Conservation (phyloP, 1,140 invertebrate genomes). For the Cyclargus thomasi region DNA sequence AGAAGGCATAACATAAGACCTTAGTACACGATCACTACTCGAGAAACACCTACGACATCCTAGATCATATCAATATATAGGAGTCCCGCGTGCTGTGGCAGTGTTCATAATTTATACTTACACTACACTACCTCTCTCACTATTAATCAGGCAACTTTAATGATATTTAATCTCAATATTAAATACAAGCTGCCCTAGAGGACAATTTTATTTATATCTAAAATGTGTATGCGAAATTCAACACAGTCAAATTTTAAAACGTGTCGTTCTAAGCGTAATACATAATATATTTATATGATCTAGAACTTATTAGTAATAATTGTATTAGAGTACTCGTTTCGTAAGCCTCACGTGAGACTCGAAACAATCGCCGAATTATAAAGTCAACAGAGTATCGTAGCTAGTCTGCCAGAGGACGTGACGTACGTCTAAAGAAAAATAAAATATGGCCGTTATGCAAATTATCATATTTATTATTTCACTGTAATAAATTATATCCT, state of each 20-base stretch:
- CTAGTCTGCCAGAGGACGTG: neutral
- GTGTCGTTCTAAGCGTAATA: slow-evolving; percentile 24
- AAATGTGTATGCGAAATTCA: slow-evolving; percentile 19
- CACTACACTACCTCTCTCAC: slow-evolving; percentile 67
- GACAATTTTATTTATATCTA: slow-evolving; percentile 31
- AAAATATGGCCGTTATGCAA: slow-evolving; percentile 11
- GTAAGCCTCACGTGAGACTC: neutral
- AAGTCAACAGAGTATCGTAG: neutral
- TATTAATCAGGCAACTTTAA: slow-evolving; percentile 59
- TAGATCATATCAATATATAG: slow-evolving; percentile 74
- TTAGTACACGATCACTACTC: slow-evolving; percentile 72
- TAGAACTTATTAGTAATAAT: slow-evolving; percentile 66
- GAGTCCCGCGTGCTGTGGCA: slow-evolving; percentile 55
- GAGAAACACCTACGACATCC: slow-evolving; percentile 72
- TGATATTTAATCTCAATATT: slow-evolving; percentile 52
- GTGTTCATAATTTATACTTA: slow-evolving; percentile 50
- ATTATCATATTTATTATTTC: slow-evolving; percentile 11
- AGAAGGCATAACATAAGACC: slow-evolving; percentile 68
- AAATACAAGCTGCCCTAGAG: slow-evolving; percentile 42
- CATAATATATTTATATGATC: slow-evolving; percentile 72
- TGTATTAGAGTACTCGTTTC: slow-evolving; percentile 23
- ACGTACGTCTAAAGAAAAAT: neutral
- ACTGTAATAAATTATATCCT: slow-evolving; percentile 3
- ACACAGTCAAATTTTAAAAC: slow-evolving; percentile 22
- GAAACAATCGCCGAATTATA: neutral